Evolutionary conservation across 2,797 vertebrate species (phyloP), one percentile per base, ranked within the genome.

Genomic region (Iguana delicatissima): DNA sequence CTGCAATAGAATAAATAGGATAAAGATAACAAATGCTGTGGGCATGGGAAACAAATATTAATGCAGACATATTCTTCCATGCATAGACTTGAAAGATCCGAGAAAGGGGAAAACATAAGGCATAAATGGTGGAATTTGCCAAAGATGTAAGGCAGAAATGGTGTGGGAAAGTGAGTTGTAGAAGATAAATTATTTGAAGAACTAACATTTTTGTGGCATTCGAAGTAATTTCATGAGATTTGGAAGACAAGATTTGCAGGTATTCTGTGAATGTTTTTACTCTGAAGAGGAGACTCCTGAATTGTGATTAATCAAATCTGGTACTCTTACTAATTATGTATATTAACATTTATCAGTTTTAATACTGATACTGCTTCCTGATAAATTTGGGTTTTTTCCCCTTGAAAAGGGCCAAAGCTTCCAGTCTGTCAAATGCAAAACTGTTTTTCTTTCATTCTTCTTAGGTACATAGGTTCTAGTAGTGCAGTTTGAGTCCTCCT

Each of bases 121-220:
- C 42, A 85, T 29, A 86, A 86, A 62, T 55, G 88, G 46, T 82
- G 73, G 91, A 64, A 10, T 35, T 80, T 77, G 57, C 13, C 50
- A 50, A 59, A 86, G 20, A 76, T 76, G 38, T 74, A 29, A 64
- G 35, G 20, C 32, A 86, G 52, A 87, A 87, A 67, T 57, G 86
- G 50, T 83, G 91, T 83, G 89, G 62, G 50, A 89, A n/a, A 90
- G 32, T 92, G 69, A 85, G 38, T 93, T 92, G 35, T 91, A 82
- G 90, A 91, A 93, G 93, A 10, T 77, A 91, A 91, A 86, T 74
- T 92, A 3, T 86, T 94, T 10, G n/a, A 87, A 73, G 57, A 89
- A 92, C n/a, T 22, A 90, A 81, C 92, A 20, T 91, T 91, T 22
- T 46, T 86, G 77, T 57, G 46, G 57, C 91, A 74, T 12, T 6